Evolutionary conservation across 2,797 vertebrate species (phyloP).

Genomic region (Catamblyrhynchus diadema): DNA sequence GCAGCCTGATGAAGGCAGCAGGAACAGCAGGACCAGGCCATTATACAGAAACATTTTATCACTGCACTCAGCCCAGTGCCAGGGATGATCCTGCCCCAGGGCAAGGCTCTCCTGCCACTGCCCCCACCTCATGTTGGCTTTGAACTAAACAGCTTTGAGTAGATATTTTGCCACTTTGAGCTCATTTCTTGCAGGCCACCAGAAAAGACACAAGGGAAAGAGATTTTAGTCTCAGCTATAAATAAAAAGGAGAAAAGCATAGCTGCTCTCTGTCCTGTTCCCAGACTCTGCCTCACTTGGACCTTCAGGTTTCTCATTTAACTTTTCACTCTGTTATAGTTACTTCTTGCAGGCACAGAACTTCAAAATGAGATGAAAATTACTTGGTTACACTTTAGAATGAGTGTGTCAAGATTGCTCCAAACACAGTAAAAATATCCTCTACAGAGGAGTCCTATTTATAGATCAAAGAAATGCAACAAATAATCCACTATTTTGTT

Average conservation of each 20-base stretch:
- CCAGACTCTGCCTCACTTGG: not conserved
- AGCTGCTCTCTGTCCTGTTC: not conserved
- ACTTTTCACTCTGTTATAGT: not conserved
- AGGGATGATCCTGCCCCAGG: too few species aligned
- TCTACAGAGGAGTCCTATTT: not conserved
- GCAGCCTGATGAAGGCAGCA: not conserved
- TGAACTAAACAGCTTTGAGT: not conserved
- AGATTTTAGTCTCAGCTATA: not conserved
- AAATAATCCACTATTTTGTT: not conserved
- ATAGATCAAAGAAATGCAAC: not conserved
- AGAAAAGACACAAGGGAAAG: not conserved
- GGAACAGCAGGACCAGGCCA: fast-evolving
- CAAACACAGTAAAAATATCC: not conserved
- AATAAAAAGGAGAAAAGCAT: not conserved
- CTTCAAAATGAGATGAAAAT: not conserved
- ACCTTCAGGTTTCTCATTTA: not conserved
- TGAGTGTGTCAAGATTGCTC: not conserved
- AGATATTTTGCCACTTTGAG: not conserved
- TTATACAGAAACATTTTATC: not conserved
- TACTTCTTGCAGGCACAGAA: not conserved
- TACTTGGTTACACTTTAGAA: not conserved
- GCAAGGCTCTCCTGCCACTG: not conserved
- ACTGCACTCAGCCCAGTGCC: not conserved
- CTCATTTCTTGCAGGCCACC: not conserved
- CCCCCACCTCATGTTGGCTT: not conserved